Evolutionary conservation across 23 tunicate genomes (phyloP), one percentile per base, ranked within the genome.

Genomic region (Trididemnum nubilum): DNA sequence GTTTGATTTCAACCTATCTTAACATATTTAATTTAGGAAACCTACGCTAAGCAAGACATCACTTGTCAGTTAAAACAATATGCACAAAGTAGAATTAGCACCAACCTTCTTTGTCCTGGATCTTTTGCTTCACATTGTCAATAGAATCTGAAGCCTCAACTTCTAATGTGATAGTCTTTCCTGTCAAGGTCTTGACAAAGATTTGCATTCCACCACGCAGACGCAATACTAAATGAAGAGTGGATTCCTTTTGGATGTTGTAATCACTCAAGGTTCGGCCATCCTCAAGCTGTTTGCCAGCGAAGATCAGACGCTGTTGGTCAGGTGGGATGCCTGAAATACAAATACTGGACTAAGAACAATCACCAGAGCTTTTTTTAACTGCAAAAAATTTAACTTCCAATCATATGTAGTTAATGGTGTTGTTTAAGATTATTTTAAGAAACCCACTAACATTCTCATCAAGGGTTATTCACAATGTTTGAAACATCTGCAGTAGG

Each of bases 181-280:
- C 92, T 54, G 92, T 87, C 76, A 87, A 65, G 38, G 92, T 87
- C 65, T 87, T 87, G 52, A 87, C 92, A 50, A 87, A 87, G 65
- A 87, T 87, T 36, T 87, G 92, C 92, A 87, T 87, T 88, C 93
- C 87, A 38, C 87, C 96, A 58, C 96, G 73, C 40, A 90, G 88
- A 49, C 96, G 85, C 71, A 90, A 65, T 3, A 90, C 96, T 63
- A 90, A 65, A 64, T 90, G 96, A 73, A 90, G 90, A 72, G 96
- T 90, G 54, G 96, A 90, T 82, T 90, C 96, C 77, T 90, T 90
- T 69, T 90, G 96, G 90, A 90, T 90, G 90, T 90, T 90, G 90
- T 90, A 90, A 76, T 90, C 96, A 36, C 90, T 85, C 80, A 90
- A 58, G 35, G 96, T 90, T 35, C 96, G 89, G 32, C 96, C 96